A percentile compares a stretch with the other conserved stretches of the same genome.
phyloP scores from a whole-genome alignment of 2,113 vertebrate species.

The Rynchops niger region DNA sequence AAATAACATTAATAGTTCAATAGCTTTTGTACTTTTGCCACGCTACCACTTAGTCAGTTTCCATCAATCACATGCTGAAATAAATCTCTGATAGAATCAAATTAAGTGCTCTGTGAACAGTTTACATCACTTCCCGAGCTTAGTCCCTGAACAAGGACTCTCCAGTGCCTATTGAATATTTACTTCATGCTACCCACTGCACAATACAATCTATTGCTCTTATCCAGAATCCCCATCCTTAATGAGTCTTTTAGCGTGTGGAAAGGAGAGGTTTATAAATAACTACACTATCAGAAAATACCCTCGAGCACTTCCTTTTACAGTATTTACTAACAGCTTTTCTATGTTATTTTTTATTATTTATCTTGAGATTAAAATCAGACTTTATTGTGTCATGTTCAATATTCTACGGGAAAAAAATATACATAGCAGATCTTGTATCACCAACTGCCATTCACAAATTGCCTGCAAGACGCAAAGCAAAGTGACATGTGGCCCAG shows the following conservation, averaged over 20 bases:
- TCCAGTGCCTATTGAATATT: slow-evolving; percentile 49
- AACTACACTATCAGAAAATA: slow-evolving; percentile 35
- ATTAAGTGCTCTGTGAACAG: slow-evolving; percentile 56
- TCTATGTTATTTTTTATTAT: slow-evolving; percentile 65
- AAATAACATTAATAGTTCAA: slow-evolving; percentile 68
- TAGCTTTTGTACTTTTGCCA: slow-evolving; percentile 69
- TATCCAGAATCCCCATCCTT: slow-evolving; percentile 15
- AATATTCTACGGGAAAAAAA: slow-evolving; percentile 51
- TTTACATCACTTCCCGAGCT: slow-evolving; percentile 48
- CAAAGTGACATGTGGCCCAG: slow-evolving; percentile 30
- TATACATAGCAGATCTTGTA: slow-evolving; percentile 35
- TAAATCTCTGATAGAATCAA: slow-evolving; percentile 62
- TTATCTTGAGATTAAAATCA: slow-evolving; percentile 63
- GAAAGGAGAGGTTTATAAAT: slow-evolving; percentile 55
- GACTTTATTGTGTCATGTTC: slow-evolving; percentile 61
- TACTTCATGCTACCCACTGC: slow-evolving; percentile 25
- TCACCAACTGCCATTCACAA: slow-evolving; percentile 60
- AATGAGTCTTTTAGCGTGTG: slow-evolving; percentile 40
- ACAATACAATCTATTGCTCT: slow-evolving; percentile 13
- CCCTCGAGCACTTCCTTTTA: slow-evolving; percentile 48
- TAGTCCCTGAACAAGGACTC: slow-evolving; percentile 19
- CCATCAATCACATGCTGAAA: slow-evolving; percentile 60
- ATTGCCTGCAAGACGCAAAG: slow-evolving; percentile 45
- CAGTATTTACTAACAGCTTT: slow-evolving; percentile 68
- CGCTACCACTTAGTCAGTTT: slow-evolving; percentile 63